phyloP scores from a whole-genome alignment of 2,113 vertebrate species.

The Quiscalus mexicanus region DNA sequence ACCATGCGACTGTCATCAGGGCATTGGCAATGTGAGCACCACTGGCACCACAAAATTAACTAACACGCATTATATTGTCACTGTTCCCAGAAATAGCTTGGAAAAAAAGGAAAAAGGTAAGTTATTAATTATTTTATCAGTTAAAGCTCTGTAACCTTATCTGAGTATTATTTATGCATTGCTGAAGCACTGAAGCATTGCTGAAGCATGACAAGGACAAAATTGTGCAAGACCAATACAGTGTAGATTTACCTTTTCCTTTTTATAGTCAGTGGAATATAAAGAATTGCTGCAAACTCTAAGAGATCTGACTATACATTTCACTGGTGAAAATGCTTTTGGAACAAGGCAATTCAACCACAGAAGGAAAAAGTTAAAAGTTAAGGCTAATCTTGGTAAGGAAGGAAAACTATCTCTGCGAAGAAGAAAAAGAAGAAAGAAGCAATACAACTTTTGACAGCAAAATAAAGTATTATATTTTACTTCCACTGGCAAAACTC shows the following conservation, averaged over 20 bases:
- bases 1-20: background rate
- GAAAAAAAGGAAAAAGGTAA: background rate
- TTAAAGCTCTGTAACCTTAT: background rate
- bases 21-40: rapidly evolving
- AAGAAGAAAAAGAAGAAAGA: background rate
- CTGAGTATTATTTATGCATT: background rate
- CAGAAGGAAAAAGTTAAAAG: background rate
- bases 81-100: background rate
- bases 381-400: background rate
- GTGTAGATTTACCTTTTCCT: background rate
- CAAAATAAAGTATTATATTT: conserved; percentile 42
- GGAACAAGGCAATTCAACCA: background rate
- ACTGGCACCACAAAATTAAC: background rate
- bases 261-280: background rate
- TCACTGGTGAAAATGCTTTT: background rate
- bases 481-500: conserved; percentile 26
- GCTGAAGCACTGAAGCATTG: background rate
- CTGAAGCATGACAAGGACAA: background rate
- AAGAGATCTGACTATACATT: background rate
- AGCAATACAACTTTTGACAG: conserved; percentile 13
- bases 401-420: background rate
- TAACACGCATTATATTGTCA: background rate
- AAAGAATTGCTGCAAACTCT: background rate
- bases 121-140: background rate
- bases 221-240: background rate